Evolutionary conservation across 2,113 vertebrate genomes (phyloP).

Genomic region (Heteronetta atricapilla): DNA sequence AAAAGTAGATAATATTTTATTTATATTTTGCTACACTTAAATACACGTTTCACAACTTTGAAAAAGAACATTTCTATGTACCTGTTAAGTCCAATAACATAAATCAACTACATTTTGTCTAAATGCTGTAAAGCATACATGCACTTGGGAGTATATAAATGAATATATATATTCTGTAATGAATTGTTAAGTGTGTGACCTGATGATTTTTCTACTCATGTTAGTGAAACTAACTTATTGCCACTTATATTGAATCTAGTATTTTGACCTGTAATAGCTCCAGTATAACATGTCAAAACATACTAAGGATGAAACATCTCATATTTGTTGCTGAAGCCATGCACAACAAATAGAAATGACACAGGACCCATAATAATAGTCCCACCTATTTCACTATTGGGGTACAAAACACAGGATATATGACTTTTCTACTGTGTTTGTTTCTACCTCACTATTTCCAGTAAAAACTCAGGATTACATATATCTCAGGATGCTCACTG

Average conservation of each 20-base stretch:
- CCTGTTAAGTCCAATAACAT: neutral
- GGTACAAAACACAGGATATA: neutral
- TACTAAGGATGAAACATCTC: conserved; percentile 5
- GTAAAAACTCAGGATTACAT: neutral
- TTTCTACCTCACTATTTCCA: neutral
- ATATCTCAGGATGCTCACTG: neutral
- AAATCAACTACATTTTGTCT: neutral
- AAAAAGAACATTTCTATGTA: neutral
- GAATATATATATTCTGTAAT: neutral
- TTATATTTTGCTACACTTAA: conserved; percentile 40
- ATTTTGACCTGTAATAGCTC: conserved; percentile 1
- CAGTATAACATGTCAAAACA: conserved; percentile 40
- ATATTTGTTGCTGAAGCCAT: conserved; percentile 11
- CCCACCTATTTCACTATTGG: neutral
- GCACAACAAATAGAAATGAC: neutral
- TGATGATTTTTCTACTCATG: conserved; percentile 12
- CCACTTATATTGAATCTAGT: conserved; percentile 33
- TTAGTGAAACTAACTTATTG: conserved; percentile 29
- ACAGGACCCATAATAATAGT: neutral
- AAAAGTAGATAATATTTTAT: neutral
- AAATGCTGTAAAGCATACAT: neutral
- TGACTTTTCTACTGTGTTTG: neutral
- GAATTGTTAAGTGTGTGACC: conserved; percentile 36
- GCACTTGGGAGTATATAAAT: neutral
- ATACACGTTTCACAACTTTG: neutral